Percentiles rank a stretch among this genome's conserved stretches.
Evolutionary conservation across 2,888 invertebrate species (phyloP).

Genomic region (Pandemis cinnamomeana): DNA sequence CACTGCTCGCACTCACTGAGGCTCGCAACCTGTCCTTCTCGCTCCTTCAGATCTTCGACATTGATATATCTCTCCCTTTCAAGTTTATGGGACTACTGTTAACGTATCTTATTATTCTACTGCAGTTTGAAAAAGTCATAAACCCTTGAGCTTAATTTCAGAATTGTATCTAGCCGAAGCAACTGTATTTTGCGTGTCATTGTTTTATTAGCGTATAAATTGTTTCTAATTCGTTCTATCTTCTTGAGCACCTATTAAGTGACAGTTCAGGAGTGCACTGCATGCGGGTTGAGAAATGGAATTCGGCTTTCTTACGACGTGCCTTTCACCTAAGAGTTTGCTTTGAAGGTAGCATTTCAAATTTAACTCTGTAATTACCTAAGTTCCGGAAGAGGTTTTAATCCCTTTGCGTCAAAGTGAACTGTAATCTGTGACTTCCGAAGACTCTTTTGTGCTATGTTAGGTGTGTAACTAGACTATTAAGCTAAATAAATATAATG

Average conservation of each 20-base stretch:
- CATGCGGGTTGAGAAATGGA: background rate
- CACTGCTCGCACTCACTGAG: slow-evolving; percentile 67
- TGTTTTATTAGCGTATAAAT: background rate
- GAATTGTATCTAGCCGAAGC: too few species aligned
- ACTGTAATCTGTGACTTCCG: background rate
- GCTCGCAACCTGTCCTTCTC: slow-evolving; percentile 69
- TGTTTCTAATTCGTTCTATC: too few species aligned
- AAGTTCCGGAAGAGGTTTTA: background rate
- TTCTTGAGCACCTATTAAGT: too few species aligned
- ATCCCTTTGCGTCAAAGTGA: slow-evolving; percentile 1
- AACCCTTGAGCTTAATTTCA: slow-evolving; percentile 46
- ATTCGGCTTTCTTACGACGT: background rate
- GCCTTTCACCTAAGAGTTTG: background rate
- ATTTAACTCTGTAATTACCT: background rate
- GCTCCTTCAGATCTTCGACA: slow-evolving; percentile 68
- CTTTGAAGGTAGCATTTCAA: background rate
- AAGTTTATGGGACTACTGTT: slow-evolving; percentile 67
- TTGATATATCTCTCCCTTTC: slow-evolving; percentile 72
- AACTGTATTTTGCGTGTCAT: too few species aligned
- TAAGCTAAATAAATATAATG: background rate
- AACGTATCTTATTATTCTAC: slow-evolving; percentile 71
- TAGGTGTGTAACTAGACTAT: background rate
- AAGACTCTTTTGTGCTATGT: background rate
- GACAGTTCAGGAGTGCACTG: background rate
- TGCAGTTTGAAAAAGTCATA: slow-evolving; percentile 69